phyloP scores from a whole-genome alignment of 2,113 vertebrate genomes.

The Zapus hudsonius region DNA sequence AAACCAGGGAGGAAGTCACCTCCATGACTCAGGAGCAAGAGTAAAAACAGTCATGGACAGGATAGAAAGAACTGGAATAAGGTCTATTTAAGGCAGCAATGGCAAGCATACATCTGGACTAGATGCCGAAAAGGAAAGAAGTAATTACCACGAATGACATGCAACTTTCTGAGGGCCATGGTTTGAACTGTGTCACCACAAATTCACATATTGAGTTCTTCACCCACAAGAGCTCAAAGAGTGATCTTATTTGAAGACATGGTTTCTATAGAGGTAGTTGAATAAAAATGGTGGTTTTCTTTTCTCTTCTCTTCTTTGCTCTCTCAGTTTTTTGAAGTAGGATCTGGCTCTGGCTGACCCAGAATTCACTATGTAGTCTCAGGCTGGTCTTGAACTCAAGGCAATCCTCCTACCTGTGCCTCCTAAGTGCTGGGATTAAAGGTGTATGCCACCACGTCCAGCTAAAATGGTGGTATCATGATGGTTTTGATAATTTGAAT shows the following conservation, averaged over 20 bases:
- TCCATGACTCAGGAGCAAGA: neutral
- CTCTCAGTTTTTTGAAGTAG: no score
- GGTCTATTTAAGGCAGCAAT: neutral
- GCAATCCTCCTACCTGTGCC: no score
- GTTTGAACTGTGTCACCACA: neutral
- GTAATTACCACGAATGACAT: neutral
- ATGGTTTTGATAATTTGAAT: neutral
- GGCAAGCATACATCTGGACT: neutral
- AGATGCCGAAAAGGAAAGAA: neutral
- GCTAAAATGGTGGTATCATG: neutral
- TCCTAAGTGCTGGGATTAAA: no score
- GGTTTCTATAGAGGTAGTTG: neutral
- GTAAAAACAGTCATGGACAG: neutral
- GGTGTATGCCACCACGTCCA: no score
- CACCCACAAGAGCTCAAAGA: neutral
- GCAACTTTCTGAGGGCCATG: neutral
- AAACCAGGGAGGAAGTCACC: neutral
- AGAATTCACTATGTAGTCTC: no score
- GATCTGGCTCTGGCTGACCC: no score
- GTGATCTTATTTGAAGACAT: neutral
- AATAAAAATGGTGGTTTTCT: neutral
- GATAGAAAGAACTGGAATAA: neutral
- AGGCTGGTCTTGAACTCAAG: no score
- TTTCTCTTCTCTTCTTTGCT: no score
- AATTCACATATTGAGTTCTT: neutral